Conservation (phyloP, 2,797 vertebrate genomes). For the Streptopelia turtur region DNA sequence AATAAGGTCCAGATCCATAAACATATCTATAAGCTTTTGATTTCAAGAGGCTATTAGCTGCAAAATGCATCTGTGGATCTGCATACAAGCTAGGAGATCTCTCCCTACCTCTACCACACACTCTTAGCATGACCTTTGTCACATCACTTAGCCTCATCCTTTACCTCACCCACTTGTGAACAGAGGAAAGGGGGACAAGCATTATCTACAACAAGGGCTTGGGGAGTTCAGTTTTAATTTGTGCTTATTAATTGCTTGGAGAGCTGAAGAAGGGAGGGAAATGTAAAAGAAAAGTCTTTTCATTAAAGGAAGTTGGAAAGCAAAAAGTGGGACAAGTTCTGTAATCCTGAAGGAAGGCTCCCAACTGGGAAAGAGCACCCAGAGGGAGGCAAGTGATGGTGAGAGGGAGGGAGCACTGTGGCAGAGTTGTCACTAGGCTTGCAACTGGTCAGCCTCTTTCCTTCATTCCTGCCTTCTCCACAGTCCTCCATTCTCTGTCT, state of each 20-base stretch:
- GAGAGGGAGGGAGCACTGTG: not conserved
- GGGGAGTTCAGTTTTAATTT: slow-evolving; percentile 17
- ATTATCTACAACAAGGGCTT: not conserved
- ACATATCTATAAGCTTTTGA: not conserved
- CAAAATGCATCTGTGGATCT: not conserved
- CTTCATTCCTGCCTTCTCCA: not conserved
- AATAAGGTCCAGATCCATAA: slow-evolving; percentile 28
- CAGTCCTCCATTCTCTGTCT: not conserved
- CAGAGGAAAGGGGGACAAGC: not conserved
- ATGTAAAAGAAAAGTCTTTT: not conserved
- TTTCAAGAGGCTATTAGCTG: slow-evolving; percentile 12
- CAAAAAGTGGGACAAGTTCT: not conserved
- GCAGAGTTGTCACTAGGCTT: not conserved
- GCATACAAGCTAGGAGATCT: not conserved
- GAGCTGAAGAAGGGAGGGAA: slow-evolving; percentile 7
- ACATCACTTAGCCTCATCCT: not conserved
- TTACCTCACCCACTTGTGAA: not conserved
- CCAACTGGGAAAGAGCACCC: not conserved
- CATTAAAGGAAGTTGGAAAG: not conserved
- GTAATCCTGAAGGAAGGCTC: not conserved
- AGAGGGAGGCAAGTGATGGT: not conserved
- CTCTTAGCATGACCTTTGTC: not conserved
- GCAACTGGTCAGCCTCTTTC: not conserved
- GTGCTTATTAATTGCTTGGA: slow-evolving; percentile 24
- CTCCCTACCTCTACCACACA: not conserved